Evolutionary conservation across 2,113 vertebrate species (phyloP).

Genomic region (Hippocampus barbouri): DNA sequence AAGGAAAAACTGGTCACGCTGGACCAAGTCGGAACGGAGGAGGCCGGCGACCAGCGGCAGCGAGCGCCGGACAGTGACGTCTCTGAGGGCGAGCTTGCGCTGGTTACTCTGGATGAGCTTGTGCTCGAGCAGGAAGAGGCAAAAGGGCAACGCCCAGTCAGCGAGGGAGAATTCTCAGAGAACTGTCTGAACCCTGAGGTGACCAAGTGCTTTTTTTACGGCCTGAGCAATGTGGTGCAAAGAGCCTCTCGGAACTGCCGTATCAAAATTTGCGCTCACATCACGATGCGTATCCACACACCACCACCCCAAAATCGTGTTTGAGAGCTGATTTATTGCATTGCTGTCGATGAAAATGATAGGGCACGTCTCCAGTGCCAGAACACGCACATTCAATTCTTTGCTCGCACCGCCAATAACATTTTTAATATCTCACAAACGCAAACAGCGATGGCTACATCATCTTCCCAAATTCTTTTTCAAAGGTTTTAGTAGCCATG

Average conservation of each 20-base stretch:
- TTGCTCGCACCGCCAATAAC: no score
- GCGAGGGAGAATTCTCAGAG: conserved; percentile 36
- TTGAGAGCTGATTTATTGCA: no score
- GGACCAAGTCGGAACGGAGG: conserved; percentile 60
- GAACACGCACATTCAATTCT: no score
- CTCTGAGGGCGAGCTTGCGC: conserved; percentile 39
- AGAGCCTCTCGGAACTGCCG: not conserved
- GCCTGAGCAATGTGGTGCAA: not conserved
- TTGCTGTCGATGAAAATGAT: no score
- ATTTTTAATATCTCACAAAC: no score
- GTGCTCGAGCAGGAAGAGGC: conserved; percentile 30
- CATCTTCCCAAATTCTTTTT: no score
- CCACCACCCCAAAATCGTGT: no score
- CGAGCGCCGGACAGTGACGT: not conserved
- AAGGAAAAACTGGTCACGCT: conserved; percentile 55
- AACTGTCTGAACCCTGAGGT: conserved; percentile 58
- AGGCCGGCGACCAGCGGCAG: conserved; percentile 19
- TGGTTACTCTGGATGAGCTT: conserved; percentile 48
- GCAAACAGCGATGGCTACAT: no score
- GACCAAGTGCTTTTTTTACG: not conserved
- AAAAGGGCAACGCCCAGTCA: not conserved
- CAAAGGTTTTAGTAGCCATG: no score
- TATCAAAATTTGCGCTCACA: no score
- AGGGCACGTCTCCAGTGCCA: no score
- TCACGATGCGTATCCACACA: no score